These are phyloP conservation scores for Copsychus sechellarum DNA, from an alignment of 2,113 vertebrate genomes.

Conservation along the genomic window DNA sequence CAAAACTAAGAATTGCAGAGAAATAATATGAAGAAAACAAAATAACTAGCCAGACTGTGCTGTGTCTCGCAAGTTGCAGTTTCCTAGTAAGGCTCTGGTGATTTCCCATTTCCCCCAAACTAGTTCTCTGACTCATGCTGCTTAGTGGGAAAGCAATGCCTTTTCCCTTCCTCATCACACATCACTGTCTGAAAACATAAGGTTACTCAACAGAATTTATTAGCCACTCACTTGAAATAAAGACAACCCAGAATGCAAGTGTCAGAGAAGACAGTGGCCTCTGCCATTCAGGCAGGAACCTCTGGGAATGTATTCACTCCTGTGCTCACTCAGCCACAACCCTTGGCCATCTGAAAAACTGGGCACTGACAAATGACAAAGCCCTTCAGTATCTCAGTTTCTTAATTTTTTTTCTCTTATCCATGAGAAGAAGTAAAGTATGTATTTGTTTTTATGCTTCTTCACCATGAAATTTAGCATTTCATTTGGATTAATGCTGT, in stretches of 20 bases:
- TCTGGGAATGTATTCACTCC: background rate
- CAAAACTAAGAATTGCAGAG: background rate
- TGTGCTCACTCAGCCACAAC: rapidly evolving
- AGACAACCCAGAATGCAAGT: background rate
- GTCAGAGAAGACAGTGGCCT: background rate
- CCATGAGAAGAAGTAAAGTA: background rate
- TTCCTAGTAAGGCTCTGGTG: background rate
- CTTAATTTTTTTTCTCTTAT: background rate
- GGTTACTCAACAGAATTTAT: background rate
- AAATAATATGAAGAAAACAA: background rate
- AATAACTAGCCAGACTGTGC: background rate
- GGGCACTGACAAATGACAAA: background rate
- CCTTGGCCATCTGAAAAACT: background rate
- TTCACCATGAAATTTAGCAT: background rate
- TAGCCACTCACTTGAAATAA: background rate
- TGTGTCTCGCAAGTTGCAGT: background rate
- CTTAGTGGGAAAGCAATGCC: background rate
- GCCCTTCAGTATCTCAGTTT: background rate
- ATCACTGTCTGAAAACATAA: background rate
- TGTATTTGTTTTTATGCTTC: background rate
- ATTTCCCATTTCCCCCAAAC: background rate
- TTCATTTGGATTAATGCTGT: background rate
- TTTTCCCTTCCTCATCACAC: background rate
- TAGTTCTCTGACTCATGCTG: background rate
- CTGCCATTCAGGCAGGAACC: background rate